phyloP scores from a whole-genome alignment of 2,113 vertebrate species.

The Vidua chalybeata region DNA sequence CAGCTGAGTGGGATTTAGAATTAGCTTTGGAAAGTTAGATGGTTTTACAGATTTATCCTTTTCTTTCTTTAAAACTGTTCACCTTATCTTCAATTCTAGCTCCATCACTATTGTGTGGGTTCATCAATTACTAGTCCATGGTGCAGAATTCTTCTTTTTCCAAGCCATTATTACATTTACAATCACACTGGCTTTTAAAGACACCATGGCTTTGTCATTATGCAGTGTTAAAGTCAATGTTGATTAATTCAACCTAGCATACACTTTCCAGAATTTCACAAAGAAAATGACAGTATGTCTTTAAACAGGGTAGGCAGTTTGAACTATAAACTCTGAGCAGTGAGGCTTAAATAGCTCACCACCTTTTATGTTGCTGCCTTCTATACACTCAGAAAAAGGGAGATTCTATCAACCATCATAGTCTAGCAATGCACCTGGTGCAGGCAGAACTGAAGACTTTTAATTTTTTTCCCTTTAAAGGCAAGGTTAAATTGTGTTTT shows the following conservation, averaged over 20 bases:
- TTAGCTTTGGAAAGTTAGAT: neutral
- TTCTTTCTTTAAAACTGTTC: neutral
- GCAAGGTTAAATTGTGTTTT: neutral
- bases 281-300: neutral
- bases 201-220: neutral
- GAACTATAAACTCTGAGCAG: neutral
- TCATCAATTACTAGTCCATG: neutral
- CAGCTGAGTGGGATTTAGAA: neutral
- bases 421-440: neutral
- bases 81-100: neutral
- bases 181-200: neutral
- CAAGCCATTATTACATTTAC: neutral
- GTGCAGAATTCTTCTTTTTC: neutral
- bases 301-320: neutral
- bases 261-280: neutral
- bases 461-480: neutral
- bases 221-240: neutral
- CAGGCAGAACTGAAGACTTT: neutral
- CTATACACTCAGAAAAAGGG: neutral
- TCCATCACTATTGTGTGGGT: neutral
- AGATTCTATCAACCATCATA: neutral
- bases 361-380: neutral
- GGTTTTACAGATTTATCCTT: neutral
- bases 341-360: neutral
- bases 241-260: neutral